Conservation (phyloP, 2,113 vertebrate species). For the Orycteropus afer region DNA sequence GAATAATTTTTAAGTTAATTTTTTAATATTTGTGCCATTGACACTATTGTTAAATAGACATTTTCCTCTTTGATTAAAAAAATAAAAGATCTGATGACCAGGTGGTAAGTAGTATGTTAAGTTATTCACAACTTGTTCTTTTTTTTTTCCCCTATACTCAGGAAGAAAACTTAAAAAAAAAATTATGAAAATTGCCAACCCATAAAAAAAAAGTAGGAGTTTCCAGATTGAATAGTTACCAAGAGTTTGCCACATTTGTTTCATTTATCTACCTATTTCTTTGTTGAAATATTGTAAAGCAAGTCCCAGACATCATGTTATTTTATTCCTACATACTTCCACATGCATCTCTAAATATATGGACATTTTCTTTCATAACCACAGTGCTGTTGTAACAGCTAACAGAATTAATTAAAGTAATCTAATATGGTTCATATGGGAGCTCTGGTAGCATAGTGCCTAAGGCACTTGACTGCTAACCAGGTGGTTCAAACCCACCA, state of each 20-base stretch:
- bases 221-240: background rate
- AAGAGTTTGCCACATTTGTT: constrained; percentile 19
- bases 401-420: constrained; percentile 23
- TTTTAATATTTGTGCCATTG: constrained; percentile 21
- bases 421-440: background rate
- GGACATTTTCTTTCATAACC: constrained; percentile 34
- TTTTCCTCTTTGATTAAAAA: background rate
- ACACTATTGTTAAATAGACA: background rate
- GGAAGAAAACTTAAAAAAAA: background rate
- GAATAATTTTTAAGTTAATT: constrained; percentile 27
- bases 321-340: background rate
- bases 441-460: too few relatives aligned
- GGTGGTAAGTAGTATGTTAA: background rate
- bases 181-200: constrained; percentile 37
- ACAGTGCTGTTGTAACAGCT: background rate
- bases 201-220: background rate
- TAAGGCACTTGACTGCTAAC: too few relatives aligned
- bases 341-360: constrained; percentile 4
- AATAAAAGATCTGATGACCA: constrained; percentile 7
- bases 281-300: constrained; percentile 55
- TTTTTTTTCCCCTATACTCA: background rate
- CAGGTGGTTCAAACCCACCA: too few relatives aligned
- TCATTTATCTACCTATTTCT: constrained; percentile 15
- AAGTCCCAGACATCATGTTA: background rate
- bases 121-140: background rate